Base-by-base conservation (phyloP, 1,140 invertebrate species). In the Elymnias hypermnestra region DNA sequence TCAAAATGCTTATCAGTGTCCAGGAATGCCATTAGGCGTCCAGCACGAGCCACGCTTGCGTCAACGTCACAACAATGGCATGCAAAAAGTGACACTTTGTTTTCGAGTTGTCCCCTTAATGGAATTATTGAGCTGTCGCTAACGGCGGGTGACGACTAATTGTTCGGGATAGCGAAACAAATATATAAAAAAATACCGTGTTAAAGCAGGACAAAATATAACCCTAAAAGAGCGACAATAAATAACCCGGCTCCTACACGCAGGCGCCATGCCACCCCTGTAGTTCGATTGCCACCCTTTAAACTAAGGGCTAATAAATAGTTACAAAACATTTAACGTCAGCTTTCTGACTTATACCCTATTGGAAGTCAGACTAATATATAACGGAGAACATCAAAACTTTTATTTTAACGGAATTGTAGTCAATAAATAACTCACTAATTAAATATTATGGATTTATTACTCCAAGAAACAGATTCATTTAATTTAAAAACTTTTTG, bases 1-100 rank as follows among this genome's bases (percentile, higher is more conserved):
- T n/a, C n/a, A 29, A 28, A 29, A 29, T 0, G 9, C 9, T 13
- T 29, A 29, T 29, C 26, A 1, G 9, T 1, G 26, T 12, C 7
- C 10, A 29, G 26, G 26, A 29, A 29, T 29, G 26, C 10, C 26
- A 13, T 29, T 28, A 28, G 25, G 9, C 9, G 5, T 0, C 26
- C n/a, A n/a, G 26, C 26, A 29, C 26, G 26, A 29, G 26, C 26
- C 26, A 29, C n/a, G 26, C 26, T 29, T 26, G 23, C 26, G 26
- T 29, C 26, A n/a, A 29, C 10, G 26, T n/a, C 23, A 26, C 23
- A 7, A 9, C 23, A n/a, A 9, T 8, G 23, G 2, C 23, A 9
- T 1, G 2, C 23, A 26, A 26, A 26, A 26, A 26, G 7, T 26
- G 23, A 26, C 23, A n/a, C n/a, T n/a, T n/a, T n/a, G n/a, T n/a